Evolutionary conservation across 2,113 vertebrate species (phyloP).

Genomic region (Microtus ochrogaster): DNA sequence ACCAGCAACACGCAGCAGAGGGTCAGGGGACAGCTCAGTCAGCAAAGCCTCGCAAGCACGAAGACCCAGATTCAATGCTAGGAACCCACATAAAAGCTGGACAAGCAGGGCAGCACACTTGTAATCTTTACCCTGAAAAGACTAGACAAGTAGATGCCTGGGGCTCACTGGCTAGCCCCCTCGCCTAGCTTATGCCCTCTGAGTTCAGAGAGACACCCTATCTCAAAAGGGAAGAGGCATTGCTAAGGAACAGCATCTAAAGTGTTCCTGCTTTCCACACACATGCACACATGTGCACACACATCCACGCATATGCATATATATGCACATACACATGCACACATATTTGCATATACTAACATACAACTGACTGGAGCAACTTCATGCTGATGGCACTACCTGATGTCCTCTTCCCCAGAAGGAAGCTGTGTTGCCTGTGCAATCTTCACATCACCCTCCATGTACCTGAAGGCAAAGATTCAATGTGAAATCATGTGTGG

Average conservation of each 20-base stretch:
- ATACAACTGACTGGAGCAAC: background rate
- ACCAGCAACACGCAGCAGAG: background rate
- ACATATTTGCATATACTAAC: background rate
- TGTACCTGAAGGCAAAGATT: background rate
- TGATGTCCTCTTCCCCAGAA: background rate
- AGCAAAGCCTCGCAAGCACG: background rate
- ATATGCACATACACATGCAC: background rate
- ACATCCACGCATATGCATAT: background rate
- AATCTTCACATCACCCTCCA: background rate
- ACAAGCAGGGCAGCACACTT: background rate
- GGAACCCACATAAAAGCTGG: background rate
- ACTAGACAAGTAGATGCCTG: background rate
- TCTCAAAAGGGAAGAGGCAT: background rate
- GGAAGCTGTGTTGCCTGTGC: background rate
- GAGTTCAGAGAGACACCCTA: background rate
- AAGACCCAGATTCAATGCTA: background rate
- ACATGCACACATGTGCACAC: background rate
- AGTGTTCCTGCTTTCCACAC: background rate
- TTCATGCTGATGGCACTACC: background rate
- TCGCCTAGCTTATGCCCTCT: background rate
- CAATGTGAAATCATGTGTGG: background rate
- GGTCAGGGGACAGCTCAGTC: background rate
- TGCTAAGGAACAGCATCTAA: background rate
- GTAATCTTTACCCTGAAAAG: background rate
- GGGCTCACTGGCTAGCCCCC: background rate